These are phyloP conservation scores for Zalophus californianus DNA, from an alignment of 2,797 vertebrate species.

Conservation along the genomic window DNA sequence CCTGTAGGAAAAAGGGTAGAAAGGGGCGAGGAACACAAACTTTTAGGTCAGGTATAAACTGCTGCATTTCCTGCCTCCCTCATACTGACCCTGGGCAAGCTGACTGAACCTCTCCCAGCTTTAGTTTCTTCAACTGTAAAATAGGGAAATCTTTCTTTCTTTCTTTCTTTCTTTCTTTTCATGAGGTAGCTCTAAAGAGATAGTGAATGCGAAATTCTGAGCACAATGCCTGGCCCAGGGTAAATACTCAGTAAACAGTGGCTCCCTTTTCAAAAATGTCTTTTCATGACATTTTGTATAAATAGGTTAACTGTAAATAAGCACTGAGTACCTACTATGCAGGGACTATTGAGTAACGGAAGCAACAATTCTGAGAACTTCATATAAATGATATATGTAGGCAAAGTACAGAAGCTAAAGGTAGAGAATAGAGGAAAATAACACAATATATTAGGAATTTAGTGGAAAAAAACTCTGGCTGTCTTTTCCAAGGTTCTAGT, in stretches of 20 bases:
- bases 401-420: not conserved
- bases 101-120: not conserved
- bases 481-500: conserved; percentile 32
- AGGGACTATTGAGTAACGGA: not conserved
- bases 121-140: not conserved
- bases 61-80: not conserved
- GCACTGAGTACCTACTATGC: not conserved
- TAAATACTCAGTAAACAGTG: not conserved
- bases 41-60: not conserved
- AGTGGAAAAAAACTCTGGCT: not conserved
- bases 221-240: conserved; percentile 15
- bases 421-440: not conserved
- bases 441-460: conserved; percentile 27
- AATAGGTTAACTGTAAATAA: conserved; percentile 55
- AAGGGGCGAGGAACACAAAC: not conserved
- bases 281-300: conserved; percentile 21
- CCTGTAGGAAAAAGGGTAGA: not conserved
- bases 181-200: not conserved
- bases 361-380: conserved; percentile 22
- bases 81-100: not conserved
- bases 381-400: not conserved
- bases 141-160: not conserved
- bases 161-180: too few relatives aligned
- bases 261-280: conserved; percentile 26
- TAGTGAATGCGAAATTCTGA: not conserved